Evolutionary conservation across 2,113 vertebrate genomes (phyloP).

Genomic region (Misgurnus mizolepis): DNA sequence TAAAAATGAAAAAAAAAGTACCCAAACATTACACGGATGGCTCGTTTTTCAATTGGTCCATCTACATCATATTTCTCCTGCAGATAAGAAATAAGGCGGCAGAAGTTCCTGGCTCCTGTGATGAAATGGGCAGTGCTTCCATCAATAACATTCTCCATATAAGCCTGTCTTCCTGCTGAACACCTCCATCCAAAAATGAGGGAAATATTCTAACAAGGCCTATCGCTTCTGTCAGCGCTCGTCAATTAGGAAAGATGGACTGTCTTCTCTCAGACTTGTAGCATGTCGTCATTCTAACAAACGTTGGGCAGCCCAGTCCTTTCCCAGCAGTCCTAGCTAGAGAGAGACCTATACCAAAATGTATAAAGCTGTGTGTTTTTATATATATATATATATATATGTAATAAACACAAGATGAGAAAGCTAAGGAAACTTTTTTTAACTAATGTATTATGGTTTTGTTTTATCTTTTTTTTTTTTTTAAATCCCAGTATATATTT

Average conservation of each 20-base stretch:
- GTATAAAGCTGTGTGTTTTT: slow-evolving; percentile 74
- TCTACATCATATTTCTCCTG: background rate
- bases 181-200: slow-evolving; percentile 50
- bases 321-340: slow-evolving; percentile 54
- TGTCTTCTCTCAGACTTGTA: slow-evolving; percentile 59
- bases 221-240: slow-evolving; percentile 65
- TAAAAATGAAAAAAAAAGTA: background rate
- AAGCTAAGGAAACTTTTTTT: slow-evolving; percentile 69
- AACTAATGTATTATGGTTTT: slow-evolving; percentile 70
- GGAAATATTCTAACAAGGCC: slow-evolving; percentile 46
- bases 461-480: slow-evolving; percentile 52
- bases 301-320: slow-evolving; percentile 1
- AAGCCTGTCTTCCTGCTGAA: slow-evolving; percentile 22
- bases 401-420: slow-evolving; percentile 69
- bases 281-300: slow-evolving; percentile 44
- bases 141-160: background rate
- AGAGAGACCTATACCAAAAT: slow-evolving; percentile 78
- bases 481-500: slow-evolving; percentile 80
- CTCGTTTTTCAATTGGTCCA: no score
- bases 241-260: slow-evolving; percentile 74
- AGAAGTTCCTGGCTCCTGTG: slow-evolving; percentile 11
- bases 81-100: slow-evolving; percentile 75
- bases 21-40: background rate
- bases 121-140: slow-evolving; percentile 1
- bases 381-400: slow-evolving; percentile 33